phyloP scores from a whole-genome alignment of 2,113 vertebrate genomes.

The Leptocoma aspasia region DNA sequence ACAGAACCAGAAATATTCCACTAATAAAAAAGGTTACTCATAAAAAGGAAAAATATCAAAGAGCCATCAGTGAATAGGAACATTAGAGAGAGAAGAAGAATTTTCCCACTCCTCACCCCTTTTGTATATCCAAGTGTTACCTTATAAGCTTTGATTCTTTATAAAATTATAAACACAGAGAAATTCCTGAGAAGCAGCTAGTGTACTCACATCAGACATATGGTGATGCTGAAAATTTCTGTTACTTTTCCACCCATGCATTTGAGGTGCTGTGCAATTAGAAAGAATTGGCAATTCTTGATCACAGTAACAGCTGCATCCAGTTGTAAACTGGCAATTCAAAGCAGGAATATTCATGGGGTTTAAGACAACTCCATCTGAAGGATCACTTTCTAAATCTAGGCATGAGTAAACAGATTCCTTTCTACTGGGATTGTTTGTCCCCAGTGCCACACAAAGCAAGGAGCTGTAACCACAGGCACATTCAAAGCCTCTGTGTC shows the following conservation, averaged over 20 bases:
- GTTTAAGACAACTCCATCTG: background rate
- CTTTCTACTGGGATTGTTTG: background rate
- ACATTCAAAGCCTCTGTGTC: constrained; percentile 16
- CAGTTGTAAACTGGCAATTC: background rate
- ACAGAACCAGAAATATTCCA: constrained; percentile 39
- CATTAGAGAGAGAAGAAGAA: background rate
- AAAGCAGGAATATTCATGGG: background rate
- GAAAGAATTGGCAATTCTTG: background rate
- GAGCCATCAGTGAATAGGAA: background rate
- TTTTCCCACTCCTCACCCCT: background rate
- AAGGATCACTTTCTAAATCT: background rate
- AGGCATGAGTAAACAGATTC: background rate
- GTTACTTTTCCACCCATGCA: background rate
- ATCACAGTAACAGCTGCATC: background rate
- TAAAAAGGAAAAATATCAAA: constrained; percentile 37
- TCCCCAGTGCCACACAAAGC: background rate
- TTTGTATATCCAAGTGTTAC: background rate
- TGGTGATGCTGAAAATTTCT: background rate
- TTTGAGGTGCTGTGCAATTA: background rate
- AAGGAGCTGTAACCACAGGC: constrained; percentile 17
- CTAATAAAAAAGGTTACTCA: constrained; percentile 25
- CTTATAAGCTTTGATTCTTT: background rate
- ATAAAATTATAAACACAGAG: background rate
- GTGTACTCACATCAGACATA: background rate
- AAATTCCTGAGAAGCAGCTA: background rate